Conservation (phyloP, 2,113 vertebrate species). For the Parus major region DNA sequence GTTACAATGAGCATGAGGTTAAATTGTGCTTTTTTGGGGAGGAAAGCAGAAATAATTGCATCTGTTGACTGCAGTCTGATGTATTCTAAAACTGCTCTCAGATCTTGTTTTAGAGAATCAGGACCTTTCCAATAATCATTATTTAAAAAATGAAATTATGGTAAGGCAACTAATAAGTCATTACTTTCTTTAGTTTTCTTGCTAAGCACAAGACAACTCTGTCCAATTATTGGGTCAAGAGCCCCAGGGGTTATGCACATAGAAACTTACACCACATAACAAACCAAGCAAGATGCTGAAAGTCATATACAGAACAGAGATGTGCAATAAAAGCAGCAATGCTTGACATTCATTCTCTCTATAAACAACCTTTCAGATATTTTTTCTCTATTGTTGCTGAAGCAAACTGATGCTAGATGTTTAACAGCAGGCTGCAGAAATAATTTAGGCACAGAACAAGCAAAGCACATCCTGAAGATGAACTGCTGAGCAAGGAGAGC, state of each 20-base stretch:
- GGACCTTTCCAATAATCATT: neutral
- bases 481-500: neutral
- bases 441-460: neutral
- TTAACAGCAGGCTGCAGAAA: constrained; percentile 13
- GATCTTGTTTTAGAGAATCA: neutral
- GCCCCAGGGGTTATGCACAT: neutral
- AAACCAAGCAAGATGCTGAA: neutral
- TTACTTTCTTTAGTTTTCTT: neutral
- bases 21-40: neutral
- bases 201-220: neutral
- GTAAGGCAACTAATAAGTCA: neutral
- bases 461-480: neutral
- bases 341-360: neutral
- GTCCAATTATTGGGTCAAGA: neutral
- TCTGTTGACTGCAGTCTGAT: neutral
- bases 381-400: neutral
- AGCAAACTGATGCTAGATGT: neutral
- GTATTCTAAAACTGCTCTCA: neutral
- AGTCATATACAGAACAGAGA: neutral
- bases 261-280: neutral
- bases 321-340: neutral
- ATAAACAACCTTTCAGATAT: neutral
- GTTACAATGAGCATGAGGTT: neutral
- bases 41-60: neutral
- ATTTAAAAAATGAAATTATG: neutral